Evolutionary conservation across 2,113 vertebrate species (phyloP), one percentile per base, ranked within the genome.

Genomic region (Parus major): DNA sequence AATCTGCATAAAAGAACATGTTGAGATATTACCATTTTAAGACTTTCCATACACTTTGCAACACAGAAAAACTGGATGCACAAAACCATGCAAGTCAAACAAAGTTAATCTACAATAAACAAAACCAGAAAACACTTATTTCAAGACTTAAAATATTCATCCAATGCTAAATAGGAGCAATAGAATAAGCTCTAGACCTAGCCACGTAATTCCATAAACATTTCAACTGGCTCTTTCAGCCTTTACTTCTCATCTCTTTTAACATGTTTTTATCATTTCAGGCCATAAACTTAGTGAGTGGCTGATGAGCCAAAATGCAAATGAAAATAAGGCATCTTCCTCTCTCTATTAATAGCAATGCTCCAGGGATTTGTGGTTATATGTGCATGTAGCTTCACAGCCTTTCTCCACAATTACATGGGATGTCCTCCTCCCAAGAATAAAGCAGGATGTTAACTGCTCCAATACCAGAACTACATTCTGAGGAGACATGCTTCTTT

Each of bases 91-190:
- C 90, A 88, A 92, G 82, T 60, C 41, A 90, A 95, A 90, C 47
- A 79, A 92, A 94, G 85, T 63, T 90, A 76, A 93, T 68, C 85
- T 95, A 91, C 68, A 81, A 78, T 66, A 75, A 93, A 90, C 60
- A 88, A 92, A 96, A 86, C 17, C 33, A 73, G 86, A 83, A 80
- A 59, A 81, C 80, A 83, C 27, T 65, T 72, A 78, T 56, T 81
- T 77, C 46, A 75, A 88, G 56, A 90, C 59, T 83, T 70, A 68
- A 85, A 94, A 81, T 60, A 75, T 63, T 93, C 56, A 92, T 56
- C 24, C 4, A 6, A 14, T 31, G 33, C 79, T 80, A 88, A 95
- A 90, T 0, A 83, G 33, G 16, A 81, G 20, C 64, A 90, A 88
- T 11, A 13, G 64, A 95, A 78, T 64, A 71, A 80, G 22, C 14